Evolutionary conservation across 2,888 invertebrate genomes (phyloP).

Genomic region (Drosophila algonquin): DNA sequence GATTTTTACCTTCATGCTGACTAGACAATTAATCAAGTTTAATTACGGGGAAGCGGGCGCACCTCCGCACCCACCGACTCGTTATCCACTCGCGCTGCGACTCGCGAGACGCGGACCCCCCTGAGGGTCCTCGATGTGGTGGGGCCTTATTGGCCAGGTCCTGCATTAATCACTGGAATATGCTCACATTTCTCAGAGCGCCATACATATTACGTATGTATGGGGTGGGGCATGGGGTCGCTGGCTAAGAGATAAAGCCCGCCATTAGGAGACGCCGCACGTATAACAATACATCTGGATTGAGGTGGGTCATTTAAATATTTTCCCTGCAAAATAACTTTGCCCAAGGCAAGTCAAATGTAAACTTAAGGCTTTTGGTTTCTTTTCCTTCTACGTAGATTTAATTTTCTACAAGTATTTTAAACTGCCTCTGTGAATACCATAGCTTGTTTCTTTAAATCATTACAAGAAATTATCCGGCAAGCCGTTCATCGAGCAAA

Average conservation of each 20-base stretch:
- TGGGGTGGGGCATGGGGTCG: background rate
- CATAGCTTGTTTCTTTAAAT: too few relatives aligned
- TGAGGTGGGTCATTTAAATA: slow-evolving; percentile 66
- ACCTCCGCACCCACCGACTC: slow-evolving; percentile 28
- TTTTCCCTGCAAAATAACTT: slow-evolving; percentile 38
- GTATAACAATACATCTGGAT: slow-evolving; percentile 57
- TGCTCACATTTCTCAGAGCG: slow-evolving; percentile 68
- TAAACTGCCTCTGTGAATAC: too few relatives aligned
- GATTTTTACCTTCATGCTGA: slow-evolving; percentile 73
- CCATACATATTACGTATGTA: slow-evolving; percentile 30
- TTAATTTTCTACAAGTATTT: background rate
- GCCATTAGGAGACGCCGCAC: slow-evolving; percentile 57
- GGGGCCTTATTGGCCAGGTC: slow-evolving; percentile 51
- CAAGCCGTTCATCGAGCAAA: too few relatives aligned
- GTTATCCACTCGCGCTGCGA: slow-evolving; percentile 16
- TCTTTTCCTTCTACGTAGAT: background rate
- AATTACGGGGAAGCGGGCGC: slow-evolving; percentile 60
- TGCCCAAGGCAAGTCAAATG: background rate
- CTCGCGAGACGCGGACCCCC: slow-evolving; percentile 6
- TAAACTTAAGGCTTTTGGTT: background rate
- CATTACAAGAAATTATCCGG: too few relatives aligned
- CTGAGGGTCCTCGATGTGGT: slow-evolving; percentile 33
- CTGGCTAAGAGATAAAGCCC: slow-evolving; percentile 48
- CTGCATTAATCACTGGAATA: slow-evolving; percentile 74
- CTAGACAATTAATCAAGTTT: slow-evolving; percentile 81